A percentile compares a stretch with the other conserved stretches of the same genome.
Conservation (phyloP, 2,888 invertebrate species). For the Acanthosoma haemorrhoidale region DNA sequence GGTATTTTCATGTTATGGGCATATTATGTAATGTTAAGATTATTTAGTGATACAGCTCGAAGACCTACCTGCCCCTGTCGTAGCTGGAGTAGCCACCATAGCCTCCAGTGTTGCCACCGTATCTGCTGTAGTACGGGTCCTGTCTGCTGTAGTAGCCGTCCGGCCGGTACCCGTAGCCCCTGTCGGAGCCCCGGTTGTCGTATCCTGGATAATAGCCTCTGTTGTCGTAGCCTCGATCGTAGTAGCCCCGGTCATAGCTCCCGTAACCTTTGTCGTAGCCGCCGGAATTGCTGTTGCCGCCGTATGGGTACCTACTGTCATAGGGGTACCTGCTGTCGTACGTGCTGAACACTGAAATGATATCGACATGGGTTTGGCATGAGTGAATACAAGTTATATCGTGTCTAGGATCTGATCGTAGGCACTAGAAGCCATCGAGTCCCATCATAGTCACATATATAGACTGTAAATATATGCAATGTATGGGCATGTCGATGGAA, state of each 20-base stretch:
- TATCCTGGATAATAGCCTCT: not conserved
- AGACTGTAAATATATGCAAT: too few relatives aligned
- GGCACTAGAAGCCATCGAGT: too few relatives aligned
- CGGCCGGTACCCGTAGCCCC: constrained; percentile 16
- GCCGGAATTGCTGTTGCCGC: not conserved
- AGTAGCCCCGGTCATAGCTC: not conserved
- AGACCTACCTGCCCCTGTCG: not conserved
- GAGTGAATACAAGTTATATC: not conserved
- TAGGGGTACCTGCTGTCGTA: constrained; percentile 21
- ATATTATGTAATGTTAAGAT: too few relatives aligned
- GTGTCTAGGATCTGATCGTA: too few relatives aligned
- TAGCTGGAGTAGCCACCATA: not conserved
- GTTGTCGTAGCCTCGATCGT: constrained; percentile 1
- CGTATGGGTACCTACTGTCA: not conserved
- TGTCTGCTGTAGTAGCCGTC: constrained; percentile 22
- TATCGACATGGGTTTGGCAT: not conserved
- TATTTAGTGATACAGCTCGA: too few relatives aligned
- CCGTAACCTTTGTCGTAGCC: not conserved
- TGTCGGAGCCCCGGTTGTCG: not conserved
- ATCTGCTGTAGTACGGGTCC: constrained; percentile 11
- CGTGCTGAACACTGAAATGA: constrained; percentile 13
- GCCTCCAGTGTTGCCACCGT: not conserved
- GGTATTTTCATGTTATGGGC: too few relatives aligned
- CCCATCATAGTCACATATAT: too few relatives aligned
- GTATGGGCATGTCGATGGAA: too few relatives aligned